Conservation (phyloP, 1,140 invertebrate species). For the Chironomus tepperi region DNA sequence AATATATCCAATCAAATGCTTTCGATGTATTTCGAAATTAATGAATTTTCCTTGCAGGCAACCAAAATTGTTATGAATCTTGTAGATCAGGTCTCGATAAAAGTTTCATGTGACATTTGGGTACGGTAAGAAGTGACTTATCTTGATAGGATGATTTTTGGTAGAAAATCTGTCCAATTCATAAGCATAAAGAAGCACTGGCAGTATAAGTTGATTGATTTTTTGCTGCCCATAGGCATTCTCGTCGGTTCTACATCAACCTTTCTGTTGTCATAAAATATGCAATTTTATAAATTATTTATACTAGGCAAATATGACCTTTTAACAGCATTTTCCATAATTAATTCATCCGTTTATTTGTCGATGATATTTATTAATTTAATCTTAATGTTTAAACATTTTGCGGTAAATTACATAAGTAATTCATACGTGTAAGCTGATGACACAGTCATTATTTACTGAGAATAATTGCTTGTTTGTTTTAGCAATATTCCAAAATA, state of each 20-base stretch:
- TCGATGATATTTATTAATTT: background rate
- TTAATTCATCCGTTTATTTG: background rate
- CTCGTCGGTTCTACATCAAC: background rate
- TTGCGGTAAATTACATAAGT: too few species aligned
- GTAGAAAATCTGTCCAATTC: too few species aligned
- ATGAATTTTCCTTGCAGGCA: too few species aligned
- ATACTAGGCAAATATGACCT: background rate
- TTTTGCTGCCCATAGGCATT: background rate
- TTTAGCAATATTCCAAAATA: too few species aligned
- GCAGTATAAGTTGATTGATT: background rate
- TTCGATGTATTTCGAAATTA: too few species aligned
- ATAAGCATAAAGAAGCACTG: background rate
- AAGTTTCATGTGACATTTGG: too few species aligned
- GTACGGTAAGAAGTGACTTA: too few species aligned
- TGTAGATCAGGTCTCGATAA: too few species aligned
- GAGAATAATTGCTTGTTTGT: background rate
- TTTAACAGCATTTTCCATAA: background rate
- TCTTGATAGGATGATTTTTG: too few species aligned
- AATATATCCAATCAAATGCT: too few species aligned
- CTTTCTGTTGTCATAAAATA: background rate
- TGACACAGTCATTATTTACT: background rate
- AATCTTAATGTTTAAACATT: background rate
- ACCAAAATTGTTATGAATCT: too few species aligned
- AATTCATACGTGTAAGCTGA: background rate
- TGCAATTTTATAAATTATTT: background rate